Conservation (phyloP, 2,888 invertebrate species). For the Parnassius apollo region DNA sequence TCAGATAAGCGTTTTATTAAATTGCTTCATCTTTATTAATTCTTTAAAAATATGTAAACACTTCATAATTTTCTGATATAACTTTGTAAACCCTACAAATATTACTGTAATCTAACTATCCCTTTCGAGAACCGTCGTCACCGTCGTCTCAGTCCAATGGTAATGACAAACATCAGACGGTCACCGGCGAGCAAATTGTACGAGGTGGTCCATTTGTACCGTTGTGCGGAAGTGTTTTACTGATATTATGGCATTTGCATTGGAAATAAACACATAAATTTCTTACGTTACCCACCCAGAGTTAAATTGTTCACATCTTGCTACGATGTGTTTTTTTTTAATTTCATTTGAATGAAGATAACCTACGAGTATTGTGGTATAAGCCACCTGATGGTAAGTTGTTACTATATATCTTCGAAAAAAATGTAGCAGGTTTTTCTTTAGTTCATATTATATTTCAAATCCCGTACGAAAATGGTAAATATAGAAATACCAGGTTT, state of each 20-base stretch:
- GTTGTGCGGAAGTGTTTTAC: constrained; percentile 25
- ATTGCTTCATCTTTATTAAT: too few species aligned
- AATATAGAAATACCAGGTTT: too few species aligned
- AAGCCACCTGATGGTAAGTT: too few species aligned
- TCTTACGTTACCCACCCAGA: too few species aligned
- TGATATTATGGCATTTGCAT: constrained; percentile 14
- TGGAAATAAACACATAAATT: neutral
- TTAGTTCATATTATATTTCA: too few species aligned
- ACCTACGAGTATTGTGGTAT: too few species aligned
- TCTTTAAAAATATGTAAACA: too few species aligned
- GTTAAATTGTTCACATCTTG: neutral
- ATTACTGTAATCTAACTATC: constrained; percentile 7
- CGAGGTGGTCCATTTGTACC: constrained; percentile 28
- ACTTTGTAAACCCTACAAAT: constrained; percentile 6
- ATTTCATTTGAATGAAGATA: too few species aligned
- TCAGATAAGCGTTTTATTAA: too few species aligned
- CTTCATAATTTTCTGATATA: neutral
- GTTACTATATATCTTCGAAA: too few species aligned
- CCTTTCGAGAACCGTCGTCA: constrained; percentile 22
- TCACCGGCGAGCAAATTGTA: constrained; percentile 59
- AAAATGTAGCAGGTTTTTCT: too few species aligned
- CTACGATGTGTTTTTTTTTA: neutral
- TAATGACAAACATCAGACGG: constrained; percentile 68
- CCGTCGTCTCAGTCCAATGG: constrained; percentile 41
- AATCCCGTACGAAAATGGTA: too few species aligned